Base-by-base conservation (phyloP, 2,797 vertebrate genomes). In the Phoxinus dragarum region DNA sequence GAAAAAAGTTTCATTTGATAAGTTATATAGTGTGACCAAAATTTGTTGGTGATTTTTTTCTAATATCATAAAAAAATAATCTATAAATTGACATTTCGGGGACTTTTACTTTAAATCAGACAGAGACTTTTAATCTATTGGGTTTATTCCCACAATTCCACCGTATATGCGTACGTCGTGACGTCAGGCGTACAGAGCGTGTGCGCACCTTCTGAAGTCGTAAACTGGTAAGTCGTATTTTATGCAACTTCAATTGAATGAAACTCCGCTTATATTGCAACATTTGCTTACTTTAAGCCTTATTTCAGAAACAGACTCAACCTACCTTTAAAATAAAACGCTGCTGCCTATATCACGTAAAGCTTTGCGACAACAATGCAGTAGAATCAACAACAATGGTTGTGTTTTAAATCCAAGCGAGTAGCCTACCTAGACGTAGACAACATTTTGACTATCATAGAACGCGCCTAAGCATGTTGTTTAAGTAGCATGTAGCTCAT, bases 51-150 rank as follows among this genome's bases (percentile, higher is more conserved):
- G 9, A 0, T 14, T 27, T 69, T n/a, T 6, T 44, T 44, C 12
- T 72, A 27, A 27, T 4, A 9, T n/a, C 2, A 42, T 72, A 19
- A 44, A 27, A 27, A 27, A 44, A 23, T 9, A 40, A 71, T 14
- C 1, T 1, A 14, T 49, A 7, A 11, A n/a, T 9, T 73, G 27
- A 21, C 56, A 56, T 16, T 54, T 16, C 3, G 7, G 23, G 27
- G 40, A 47, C 77, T 80, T 80, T 66, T 47, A 79, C 0, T 67
- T 67, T 47, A 34, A 47, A 21, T 21, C 0, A 16, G 3, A 1
- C 0, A n/a, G n/a, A 16, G 79, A 81, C 85, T 88, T 86, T 87
- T 85, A 80, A 19, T 74, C 17, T 82, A 38, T 61, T 40, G 4
- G 12, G 9, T 19, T 21, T 68, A 61, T 84, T 84, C 85, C 88